Conservation (phyloP, 2,113 vertebrate genomes). For the Jaculus jaculus region DNA sequence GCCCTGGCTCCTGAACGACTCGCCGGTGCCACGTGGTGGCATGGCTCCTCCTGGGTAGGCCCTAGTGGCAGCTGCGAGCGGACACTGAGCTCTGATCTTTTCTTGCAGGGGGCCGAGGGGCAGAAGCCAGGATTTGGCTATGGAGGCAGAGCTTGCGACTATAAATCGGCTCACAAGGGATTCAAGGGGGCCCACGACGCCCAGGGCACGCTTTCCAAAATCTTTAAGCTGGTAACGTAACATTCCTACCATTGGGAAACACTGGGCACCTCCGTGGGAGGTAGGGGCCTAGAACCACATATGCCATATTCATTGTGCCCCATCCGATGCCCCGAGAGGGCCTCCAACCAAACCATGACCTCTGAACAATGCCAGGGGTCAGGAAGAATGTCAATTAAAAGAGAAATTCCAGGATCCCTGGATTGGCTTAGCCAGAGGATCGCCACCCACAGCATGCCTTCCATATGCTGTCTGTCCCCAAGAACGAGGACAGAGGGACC, state of each 20-base stretch:
- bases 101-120: conserved; percentile 87
- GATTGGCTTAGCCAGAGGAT: neutral
- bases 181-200: conserved; percentile 92
- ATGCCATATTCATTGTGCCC: neutral
- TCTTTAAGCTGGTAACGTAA: conserved; percentile 97
- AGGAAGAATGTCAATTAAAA: neutral
- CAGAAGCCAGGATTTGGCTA: conserved; percentile 88
- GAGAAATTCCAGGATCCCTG: neutral
- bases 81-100: conserved; percentile 65
- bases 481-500: neutral
- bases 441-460: neutral
- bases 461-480: neutral
- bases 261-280: neutral
- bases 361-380: neutral
- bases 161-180: conserved; percentile 89
- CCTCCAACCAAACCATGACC: neutral
- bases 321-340: neutral
- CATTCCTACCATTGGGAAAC: neutral
- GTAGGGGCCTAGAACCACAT: neutral
- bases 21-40: neutral
- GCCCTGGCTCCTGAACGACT: neutral
- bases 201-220: conserved; percentile 95
- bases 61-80: neutral
- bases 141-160: conserved; percentile 85
- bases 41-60: neutral